Evolutionary conservation across 2,797 vertebrate species (phyloP).

Genomic region (Sternarchorhynchus goeldii): DNA sequence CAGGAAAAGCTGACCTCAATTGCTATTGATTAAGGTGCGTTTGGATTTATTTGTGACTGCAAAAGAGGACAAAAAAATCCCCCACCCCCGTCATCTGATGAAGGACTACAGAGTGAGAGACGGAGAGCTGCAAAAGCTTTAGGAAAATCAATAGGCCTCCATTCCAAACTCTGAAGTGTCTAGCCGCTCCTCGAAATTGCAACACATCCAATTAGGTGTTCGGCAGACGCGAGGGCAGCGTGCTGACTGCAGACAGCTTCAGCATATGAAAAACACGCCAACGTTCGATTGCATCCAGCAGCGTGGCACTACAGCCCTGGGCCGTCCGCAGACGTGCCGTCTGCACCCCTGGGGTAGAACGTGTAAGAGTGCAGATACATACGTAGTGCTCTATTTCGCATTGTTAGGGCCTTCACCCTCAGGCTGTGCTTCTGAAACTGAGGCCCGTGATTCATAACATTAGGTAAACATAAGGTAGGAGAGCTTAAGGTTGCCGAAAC

Average conservation of each 20-base stretch:
- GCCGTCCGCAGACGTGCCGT: too few species aligned
- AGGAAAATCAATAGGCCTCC: slow-evolving; percentile 45
- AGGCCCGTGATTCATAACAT: too few species aligned
- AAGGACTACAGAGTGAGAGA: neutral
- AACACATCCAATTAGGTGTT: slow-evolving; percentile 42
- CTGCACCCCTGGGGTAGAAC: too few species aligned
- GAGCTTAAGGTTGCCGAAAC: too few species aligned
- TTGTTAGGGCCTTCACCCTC: too few species aligned
- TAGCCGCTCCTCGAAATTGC: slow-evolving; percentile 27
- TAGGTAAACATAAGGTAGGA: too few species aligned
- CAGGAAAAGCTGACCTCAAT: slow-evolving; percentile 28
- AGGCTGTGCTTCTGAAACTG: too few species aligned
- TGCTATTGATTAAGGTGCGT: slow-evolving; percentile 38
- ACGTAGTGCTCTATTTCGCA: too few species aligned
- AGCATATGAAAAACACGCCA: slow-evolving; percentile 19
- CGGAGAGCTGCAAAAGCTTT: slow-evolving; percentile 27
- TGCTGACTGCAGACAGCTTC: slow-evolving; percentile 15
- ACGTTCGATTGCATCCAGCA: neutral
- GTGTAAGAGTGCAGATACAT: too few species aligned
- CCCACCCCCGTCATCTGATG: slow-evolving; percentile 23
- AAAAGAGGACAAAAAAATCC: slow-evolving; percentile 37
- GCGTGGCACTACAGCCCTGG: too few species aligned
- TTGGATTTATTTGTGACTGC: slow-evolving; percentile 25
- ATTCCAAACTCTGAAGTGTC: slow-evolving; percentile 22
- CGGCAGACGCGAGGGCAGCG: slow-evolving; percentile 4